phyloP scores from a whole-genome alignment of 2,888 invertebrate genomes.

The Calephelis perditalis region DNA sequence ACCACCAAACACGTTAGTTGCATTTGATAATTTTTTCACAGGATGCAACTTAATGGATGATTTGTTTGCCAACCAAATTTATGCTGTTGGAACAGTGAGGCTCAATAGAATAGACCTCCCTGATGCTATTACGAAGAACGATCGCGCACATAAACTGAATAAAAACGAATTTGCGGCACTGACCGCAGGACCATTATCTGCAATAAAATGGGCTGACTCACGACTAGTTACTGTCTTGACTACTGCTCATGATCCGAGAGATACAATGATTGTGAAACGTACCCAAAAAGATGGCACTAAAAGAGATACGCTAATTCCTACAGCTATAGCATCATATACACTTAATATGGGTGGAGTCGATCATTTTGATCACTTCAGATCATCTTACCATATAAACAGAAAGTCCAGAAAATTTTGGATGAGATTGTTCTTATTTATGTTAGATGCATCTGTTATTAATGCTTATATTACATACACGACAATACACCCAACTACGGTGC shows the following conservation, averaged over 20 bases:
- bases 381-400: conserved; percentile 15
- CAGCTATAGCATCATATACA: conserved; percentile 21
- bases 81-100: background rate
- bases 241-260: conserved; percentile 25
- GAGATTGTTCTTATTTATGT: conserved; percentile 22
- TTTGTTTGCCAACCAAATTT: background rate
- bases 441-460: conserved; percentile 14
- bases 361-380: conserved; percentile 6
- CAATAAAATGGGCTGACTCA: conserved; percentile 25
- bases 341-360: conserved; percentile 31
- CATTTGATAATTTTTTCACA: background rate
- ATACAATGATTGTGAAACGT: conserved; percentile 26
- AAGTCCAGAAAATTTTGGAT: conserved; percentile 28
- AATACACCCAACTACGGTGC: conserved; percentile 24
- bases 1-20: background rate
- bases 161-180: background rate
- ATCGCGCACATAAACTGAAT: background rate
- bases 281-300: conserved; percentile 13
- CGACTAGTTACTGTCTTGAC: conserved; percentile 29
- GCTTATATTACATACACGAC: conserved; percentile 30
- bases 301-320: background rate
- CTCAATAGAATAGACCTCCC: too few species aligned
- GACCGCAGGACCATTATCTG: conserved; percentile 4
- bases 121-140: background rate
- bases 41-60: background rate